Evolutionary conservation across 2,888 invertebrate genomes (phyloP).

Genomic region (Trachelus troglodyta): DNA sequence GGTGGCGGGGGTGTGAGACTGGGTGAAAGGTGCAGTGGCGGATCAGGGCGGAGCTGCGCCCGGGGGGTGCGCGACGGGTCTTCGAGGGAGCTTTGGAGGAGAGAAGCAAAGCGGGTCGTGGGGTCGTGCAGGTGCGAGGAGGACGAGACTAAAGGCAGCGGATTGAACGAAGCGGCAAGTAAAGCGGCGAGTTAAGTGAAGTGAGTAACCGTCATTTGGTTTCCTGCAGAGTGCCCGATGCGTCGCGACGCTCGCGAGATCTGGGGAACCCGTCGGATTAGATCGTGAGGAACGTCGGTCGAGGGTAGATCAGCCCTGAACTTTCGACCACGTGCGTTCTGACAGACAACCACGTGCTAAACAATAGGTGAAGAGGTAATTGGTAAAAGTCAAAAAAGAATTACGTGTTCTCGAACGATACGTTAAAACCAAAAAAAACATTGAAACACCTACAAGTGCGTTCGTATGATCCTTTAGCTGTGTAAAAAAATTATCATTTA

Average conservation of each 20-base stretch:
- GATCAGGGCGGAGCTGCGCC: slow-evolving; percentile 63
- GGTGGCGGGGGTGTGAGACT: too few species aligned
- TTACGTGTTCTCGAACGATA: too few species aligned
- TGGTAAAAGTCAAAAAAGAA: too few species aligned
- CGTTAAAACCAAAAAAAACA: too few species aligned
- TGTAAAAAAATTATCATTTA: too few species aligned
- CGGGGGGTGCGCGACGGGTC: slow-evolving; percentile 54
- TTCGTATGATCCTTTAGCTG: too few species aligned
- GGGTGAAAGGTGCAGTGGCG: slow-evolving; percentile 7
- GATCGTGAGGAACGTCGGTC: slow-evolving; percentile 4
- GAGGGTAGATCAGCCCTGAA: too few species aligned
- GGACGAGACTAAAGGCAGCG: slow-evolving; percentile 26
- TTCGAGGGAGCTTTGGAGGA: background rate
- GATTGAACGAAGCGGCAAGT: slow-evolving; percentile 6
- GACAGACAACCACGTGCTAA: too few species aligned
- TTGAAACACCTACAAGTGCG: too few species aligned
- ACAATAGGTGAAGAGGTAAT: too few species aligned
- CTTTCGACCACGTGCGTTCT: too few species aligned
- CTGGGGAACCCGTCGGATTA: slow-evolving; percentile 16
- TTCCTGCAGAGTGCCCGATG: slow-evolving; percentile 18
- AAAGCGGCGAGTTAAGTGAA: slow-evolving; percentile 15
- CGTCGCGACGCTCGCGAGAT: slow-evolving; percentile 24
- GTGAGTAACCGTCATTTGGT: slow-evolving; percentile 15
- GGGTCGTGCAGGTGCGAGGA: slow-evolving; percentile 48
- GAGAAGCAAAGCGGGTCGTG: slow-evolving; percentile 33